phyloP scores from a whole-genome alignment of 1,140 invertebrate species.

The Lutraria rhynchaena region DNA sequence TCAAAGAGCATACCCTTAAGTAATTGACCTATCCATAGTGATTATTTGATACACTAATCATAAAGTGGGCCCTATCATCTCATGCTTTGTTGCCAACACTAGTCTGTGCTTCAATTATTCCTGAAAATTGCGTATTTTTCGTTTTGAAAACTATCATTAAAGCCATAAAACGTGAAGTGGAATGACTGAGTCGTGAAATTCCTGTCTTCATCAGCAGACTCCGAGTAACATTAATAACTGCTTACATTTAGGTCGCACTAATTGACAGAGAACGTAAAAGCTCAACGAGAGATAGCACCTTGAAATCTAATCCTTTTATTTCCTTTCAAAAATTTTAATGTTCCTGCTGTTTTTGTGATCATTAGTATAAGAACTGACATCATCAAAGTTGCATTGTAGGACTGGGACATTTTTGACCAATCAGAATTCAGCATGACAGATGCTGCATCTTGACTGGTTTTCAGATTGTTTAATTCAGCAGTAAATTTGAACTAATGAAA shows the following conservation, averaged over 20 bases:
- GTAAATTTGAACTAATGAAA: constrained; percentile 52
- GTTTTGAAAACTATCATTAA: constrained; percentile 52
- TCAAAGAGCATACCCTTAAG: constrained; percentile 18
- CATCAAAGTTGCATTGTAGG: constrained; percentile 54
- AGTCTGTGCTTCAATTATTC: constrained; percentile 46
- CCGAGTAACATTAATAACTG: constrained; percentile 42
- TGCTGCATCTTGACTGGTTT: constrained; percentile 53
- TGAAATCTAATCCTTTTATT: constrained; percentile 56
- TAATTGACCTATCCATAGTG: constrained; percentile 44
- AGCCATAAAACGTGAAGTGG: constrained; percentile 38
- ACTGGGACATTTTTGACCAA: constrained; percentile 48
- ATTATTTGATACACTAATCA: constrained; percentile 41
- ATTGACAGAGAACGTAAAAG: constrained; percentile 47
- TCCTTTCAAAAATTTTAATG: constrained; percentile 54
- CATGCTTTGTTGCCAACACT: constrained; percentile 22
- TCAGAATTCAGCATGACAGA: constrained; percentile 52
- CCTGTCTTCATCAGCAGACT: constrained; percentile 7
- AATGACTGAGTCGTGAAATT: constrained; percentile 53
- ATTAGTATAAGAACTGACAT: constrained; percentile 43
- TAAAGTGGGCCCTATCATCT: not conserved
- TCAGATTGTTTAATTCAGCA: constrained; percentile 60
- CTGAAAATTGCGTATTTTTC: constrained; percentile 53
- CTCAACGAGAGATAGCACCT: constrained; percentile 37
- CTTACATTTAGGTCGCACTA: constrained; percentile 48
- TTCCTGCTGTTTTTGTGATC: constrained; percentile 52